Percentiles rank a stretch among this genome's conserved stretches.
These are phyloP conservation scores for Hestina assimilis DNA, from an alignment of 1,140 invertebrate genomes.

Conservation along the genomic window DNA sequence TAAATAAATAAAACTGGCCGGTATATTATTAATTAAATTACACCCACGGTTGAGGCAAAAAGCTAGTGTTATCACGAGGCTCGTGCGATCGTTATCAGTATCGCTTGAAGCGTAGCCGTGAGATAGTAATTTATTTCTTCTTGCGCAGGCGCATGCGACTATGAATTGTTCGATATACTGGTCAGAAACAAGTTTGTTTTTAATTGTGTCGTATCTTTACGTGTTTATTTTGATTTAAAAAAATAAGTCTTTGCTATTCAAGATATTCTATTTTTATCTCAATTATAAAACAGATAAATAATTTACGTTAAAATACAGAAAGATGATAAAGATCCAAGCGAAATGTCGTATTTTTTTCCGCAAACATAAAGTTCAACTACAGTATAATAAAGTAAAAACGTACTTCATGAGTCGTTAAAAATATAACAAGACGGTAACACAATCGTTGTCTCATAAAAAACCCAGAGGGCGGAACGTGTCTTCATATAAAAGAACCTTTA, in stretches of 20 bases:
- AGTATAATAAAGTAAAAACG: background rate
- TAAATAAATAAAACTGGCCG: background rate
- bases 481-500: conserved; percentile 17
- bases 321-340: too few species aligned
- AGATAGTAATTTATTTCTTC: conserved; percentile 5
- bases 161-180: conserved; percentile 4
- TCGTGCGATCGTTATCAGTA: conserved; percentile 9
- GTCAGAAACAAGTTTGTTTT: background rate
- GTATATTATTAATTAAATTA: conserved; percentile 8
- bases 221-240: background rate
- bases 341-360: too few species aligned
- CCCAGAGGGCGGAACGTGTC: conserved; percentile 13
- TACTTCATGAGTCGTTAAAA: conserved; percentile 2
- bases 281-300: background rate
- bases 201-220: background rate
- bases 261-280: background rate
- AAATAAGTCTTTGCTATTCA: background rate
- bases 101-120: conserved; percentile 3
- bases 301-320: too few species aligned
- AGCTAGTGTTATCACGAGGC: conserved; percentile 11
- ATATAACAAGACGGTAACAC: background rate
- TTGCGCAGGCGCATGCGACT: conserved; percentile 5
- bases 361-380: background rate
- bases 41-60: conserved; percentile 2
- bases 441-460: conserved; percentile 16